Base-by-base conservation (phyloP, 2,888 invertebrate species). In the Pyrochroa serraticornis region DNA sequence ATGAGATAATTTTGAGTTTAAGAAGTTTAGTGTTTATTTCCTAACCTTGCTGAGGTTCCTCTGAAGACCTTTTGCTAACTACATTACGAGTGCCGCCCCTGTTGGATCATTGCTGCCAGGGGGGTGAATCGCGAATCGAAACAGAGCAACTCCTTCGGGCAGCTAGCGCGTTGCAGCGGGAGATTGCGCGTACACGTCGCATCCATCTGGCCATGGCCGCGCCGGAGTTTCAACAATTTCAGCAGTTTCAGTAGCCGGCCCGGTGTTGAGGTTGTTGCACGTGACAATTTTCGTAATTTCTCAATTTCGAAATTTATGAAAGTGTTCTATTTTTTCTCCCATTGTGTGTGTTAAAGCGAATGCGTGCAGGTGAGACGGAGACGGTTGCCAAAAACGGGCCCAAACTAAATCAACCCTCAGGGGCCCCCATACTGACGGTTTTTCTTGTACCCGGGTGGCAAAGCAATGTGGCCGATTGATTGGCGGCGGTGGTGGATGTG, bases 221-320 rank as follows among this genome's bases (percentile, higher is more conserved):
- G 34, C 36, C 51, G 46, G 34, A 35, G 33, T 47, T 53, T 52
- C 53, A 41, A 56, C 57, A 12, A 12, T 22, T 22, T 22, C 22
- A 22, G 9, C 34, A 44, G 49, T 48, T 62, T 63, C 63, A 60
- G 65, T 58, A 61, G 58, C 52, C 63, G 62, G 62, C 55, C 45
- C 36, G 47, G 39, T 33, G 53, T 30, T 60, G 56, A 58, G 56
- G 60, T 22, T 22, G 22, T 22, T 32, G 39, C 39, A n/a, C 14
- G 14, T 46, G 9, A 32, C 46, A 2, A 7, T 10, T 30, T 13
- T 6, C 31, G 22, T 1, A 1, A 9, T 9, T 8, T 3, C 2
- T 5, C 3, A 3, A 7, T 34, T 34, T 31, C 34, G 13, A 41
- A 12, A 14, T 12, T 22, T 41, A 9, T 50, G 44, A 36, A 36